Conservation (phyloP, 2,797 vertebrate species). For the Synanceia verrucosa region DNA sequence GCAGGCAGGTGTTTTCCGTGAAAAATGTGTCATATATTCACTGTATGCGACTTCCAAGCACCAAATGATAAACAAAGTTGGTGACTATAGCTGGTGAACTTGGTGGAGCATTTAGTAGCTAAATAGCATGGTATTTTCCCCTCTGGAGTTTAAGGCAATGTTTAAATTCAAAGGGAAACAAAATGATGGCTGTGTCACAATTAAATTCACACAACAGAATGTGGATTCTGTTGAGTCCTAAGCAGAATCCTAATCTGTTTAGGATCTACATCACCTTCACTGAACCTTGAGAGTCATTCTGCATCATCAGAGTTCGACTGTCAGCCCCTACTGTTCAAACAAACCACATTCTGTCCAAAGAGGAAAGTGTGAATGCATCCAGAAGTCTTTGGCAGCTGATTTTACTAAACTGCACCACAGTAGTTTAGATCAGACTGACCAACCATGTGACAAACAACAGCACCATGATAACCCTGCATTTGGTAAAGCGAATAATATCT, state of each 20-base stretch:
- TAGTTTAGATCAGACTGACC: not conserved
- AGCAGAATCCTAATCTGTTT: not conserved
- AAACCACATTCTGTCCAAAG: constrained; percentile 6
- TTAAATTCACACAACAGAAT: not conserved
- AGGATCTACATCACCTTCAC: not conserved
- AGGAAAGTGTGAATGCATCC: not conserved
- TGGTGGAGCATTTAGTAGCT: not conserved
- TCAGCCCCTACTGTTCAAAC: not conserved
- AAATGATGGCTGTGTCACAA: not conserved
- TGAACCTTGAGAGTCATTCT: not conserved
- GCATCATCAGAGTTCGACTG: not conserved
- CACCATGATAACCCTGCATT: not conserved
- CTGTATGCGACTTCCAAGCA: not conserved
- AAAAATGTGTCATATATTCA: not conserved
- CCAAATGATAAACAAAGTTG: not conserved
- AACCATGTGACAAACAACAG: not conserved
- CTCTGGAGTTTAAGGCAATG: too few relatives aligned
- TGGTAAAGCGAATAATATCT: not conserved
- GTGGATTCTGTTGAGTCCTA: not conserved
- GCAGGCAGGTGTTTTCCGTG: not conserved
- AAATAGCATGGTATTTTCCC: not conserved
- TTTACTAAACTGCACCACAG: not conserved
- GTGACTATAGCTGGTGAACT: not conserved
- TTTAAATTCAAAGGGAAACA: not conserved
- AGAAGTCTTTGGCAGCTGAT: constrained; percentile 1